Conservation (phyloP, 2,888 invertebrate genomes). For the Meteorus colon region DNA sequence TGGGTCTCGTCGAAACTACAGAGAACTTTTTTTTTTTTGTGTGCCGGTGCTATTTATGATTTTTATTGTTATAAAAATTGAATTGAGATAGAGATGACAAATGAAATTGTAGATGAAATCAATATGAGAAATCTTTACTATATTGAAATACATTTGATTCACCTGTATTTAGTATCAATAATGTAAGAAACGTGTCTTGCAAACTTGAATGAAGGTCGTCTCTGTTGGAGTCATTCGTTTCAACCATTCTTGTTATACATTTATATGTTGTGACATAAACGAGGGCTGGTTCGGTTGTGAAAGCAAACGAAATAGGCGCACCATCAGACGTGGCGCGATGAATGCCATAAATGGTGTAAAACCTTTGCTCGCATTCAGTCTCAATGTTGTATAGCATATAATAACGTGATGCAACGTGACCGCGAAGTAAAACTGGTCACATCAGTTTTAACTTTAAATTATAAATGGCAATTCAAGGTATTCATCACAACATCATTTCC, state of each 20-base stretch:
- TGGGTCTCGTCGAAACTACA: no score
- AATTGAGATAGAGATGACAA: no score
- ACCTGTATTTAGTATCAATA: neutral
- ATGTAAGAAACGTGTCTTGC: slow-evolving; percentile 10
- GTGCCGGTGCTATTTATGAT: no score
- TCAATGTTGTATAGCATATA: slow-evolving; percentile 13
- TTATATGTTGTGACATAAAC: neutral
- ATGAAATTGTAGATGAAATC: no score
- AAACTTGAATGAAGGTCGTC: slow-evolving; percentile 7
- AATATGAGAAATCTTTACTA: no score
- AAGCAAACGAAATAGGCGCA: slow-evolving; percentile 16
- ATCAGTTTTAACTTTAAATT: neutral
- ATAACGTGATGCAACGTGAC: slow-evolving; percentile 29
- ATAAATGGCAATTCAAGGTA: neutral
- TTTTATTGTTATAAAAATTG: no score
- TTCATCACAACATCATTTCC: neutral
- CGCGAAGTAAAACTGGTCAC: slow-evolving; percentile 16
- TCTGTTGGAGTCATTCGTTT: neutral
- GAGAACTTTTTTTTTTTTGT: no score
- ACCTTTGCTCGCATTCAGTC: slow-evolving; percentile 58
- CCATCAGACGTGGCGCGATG: slow-evolving; percentile 46
- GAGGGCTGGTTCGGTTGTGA: slow-evolving; percentile 30
- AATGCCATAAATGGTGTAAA: slow-evolving; percentile 63
- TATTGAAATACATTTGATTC: neutral
- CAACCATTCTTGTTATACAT: neutral